Conservation (phyloP, 2,797 vertebrate species). For the Sebastes trivittatus region DNA sequence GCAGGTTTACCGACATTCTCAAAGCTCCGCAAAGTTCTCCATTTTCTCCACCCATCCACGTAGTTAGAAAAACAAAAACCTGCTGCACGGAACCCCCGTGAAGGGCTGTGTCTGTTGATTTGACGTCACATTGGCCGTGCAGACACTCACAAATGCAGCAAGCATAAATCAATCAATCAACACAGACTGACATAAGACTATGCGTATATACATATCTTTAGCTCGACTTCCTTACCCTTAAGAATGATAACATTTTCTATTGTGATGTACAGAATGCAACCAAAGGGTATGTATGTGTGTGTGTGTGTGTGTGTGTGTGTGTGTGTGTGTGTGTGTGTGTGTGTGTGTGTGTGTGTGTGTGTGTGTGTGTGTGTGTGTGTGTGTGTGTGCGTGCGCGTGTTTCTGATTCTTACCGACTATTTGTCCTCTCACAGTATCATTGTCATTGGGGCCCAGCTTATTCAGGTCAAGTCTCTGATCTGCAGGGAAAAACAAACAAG, state of each 20-base stretch:
- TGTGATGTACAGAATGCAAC: not conserved
- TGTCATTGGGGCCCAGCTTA: conserved; percentile 95
- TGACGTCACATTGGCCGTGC: too few species aligned
- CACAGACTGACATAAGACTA: not conserved
- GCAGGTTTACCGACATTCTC: too few species aligned
- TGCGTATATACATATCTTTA: not conserved
- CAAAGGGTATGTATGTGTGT: not conserved
- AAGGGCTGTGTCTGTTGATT: too few species aligned
- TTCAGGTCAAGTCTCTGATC: conserved; percentile 97
- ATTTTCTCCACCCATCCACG: too few species aligned
- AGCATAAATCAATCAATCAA: too few species aligned
- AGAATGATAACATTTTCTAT: not conserved
- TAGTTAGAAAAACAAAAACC: too few species aligned
- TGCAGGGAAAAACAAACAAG: conserved; percentile 48
- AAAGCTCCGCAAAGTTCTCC: too few species aligned
- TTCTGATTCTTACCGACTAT: conserved; percentile 91
- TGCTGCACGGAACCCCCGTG: too few species aligned
- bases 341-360: not conserved
- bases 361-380: not conserved
- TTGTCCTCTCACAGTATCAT: conserved; percentile 95
- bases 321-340: not conserved
- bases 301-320: not conserved
- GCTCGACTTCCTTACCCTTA: not conserved
- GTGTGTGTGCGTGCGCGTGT: not conserved
- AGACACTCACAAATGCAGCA: too few species aligned